A percentile compares a stretch with the other conserved stretches of the same genome.
phyloP scores from a whole-genome alignment of 2,888 invertebrate species.

The Drosophila flavopinicola region DNA sequence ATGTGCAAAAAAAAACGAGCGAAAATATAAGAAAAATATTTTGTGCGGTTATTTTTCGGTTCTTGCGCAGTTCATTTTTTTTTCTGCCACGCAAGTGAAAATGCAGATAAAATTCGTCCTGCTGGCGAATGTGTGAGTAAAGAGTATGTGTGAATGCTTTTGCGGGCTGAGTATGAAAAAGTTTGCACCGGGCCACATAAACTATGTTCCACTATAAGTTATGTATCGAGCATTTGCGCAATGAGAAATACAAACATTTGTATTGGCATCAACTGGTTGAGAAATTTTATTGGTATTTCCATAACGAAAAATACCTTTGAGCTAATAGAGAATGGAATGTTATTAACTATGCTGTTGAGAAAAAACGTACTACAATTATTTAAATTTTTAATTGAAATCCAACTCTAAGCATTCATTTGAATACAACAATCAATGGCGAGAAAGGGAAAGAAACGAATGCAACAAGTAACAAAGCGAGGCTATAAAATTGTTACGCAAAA shows the following conservation, averaged over 20 bases:
- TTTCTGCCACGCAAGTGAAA: conserved; percentile 53
- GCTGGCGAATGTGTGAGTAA: conserved; percentile 8
- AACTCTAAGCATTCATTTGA: conserved; percentile 1
- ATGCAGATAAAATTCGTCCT: conserved; percentile 45
- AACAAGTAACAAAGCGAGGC: conserved; percentile 59
- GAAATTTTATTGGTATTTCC: not conserved
- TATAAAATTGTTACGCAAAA: conserved; percentile 62
- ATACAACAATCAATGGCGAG: not conserved
- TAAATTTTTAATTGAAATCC: not conserved
- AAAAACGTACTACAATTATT: too few species aligned
- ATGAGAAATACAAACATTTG: conserved; percentile 1
- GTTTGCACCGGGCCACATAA: conserved; percentile 1
- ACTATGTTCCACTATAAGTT: conserved; percentile 3
- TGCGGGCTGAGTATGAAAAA: conserved; percentile 9
- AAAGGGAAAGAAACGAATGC: conserved; percentile 27
- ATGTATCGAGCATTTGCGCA: not conserved
- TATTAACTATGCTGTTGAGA: not conserved
- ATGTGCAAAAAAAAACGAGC: conserved; percentile 45
- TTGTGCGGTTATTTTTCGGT: conserved; percentile 42
- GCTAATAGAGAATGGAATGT: not conserved
- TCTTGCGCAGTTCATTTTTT: conserved; percentile 26
- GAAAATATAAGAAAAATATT: conserved; percentile 30
- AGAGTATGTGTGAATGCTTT: conserved; percentile 2
- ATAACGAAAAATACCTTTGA: not conserved
- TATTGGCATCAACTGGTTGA: not conserved